Base-by-base conservation (phyloP, 2,888 invertebrate genomes). In the Cephus spinipes region DNA sequence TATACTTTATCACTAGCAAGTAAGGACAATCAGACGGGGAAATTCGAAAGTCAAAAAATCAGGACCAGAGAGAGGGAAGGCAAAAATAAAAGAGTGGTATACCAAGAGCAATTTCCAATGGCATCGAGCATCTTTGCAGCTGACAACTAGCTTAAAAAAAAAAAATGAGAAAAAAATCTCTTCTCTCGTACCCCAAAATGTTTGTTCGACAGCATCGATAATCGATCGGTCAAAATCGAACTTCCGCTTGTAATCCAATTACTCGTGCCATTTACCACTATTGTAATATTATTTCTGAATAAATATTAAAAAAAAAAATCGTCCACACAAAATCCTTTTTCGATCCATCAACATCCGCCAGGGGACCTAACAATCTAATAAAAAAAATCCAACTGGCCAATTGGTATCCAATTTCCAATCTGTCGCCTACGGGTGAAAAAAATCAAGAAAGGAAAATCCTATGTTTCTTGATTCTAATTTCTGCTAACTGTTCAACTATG, bases 1-100 rank as follows among this genome's bases (percentile, higher is more conserved):
- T 79, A 77, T 80, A 69, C 73, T 78, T 83, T 80, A 74, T 76
- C 73, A 74, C 69, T 84, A 83, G 81, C 71, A 40, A 12, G 79
- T 80, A 83, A 83, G 81, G 76, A 77, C 30, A 32, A 31, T 71
- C 71, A 15, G 71, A 55, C 23, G 23, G 23, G 23, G 40, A 55
- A 55, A 55, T 55, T 55, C 1, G 0, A 55, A 55, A 55, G 23
- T 23, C 40, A 55, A 23, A 23, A 23, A 23, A 23, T 23, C 23
- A 55, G 40, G 23, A 9, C 40, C 40, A 55, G 40, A 55, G 40
- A 55, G 40, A 40, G 15, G 23, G 40, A 55, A 55, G 6, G 40
- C 40, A 55, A 23, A 55, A 55, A 55, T 55, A 55, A 55, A 55
- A 55, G 40, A 55, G 40, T 55, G 23, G 40, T 55, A 23, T 23